Conservation (phyloP, 2,888 invertebrate genomes). For the Heliconius erato region DNA sequence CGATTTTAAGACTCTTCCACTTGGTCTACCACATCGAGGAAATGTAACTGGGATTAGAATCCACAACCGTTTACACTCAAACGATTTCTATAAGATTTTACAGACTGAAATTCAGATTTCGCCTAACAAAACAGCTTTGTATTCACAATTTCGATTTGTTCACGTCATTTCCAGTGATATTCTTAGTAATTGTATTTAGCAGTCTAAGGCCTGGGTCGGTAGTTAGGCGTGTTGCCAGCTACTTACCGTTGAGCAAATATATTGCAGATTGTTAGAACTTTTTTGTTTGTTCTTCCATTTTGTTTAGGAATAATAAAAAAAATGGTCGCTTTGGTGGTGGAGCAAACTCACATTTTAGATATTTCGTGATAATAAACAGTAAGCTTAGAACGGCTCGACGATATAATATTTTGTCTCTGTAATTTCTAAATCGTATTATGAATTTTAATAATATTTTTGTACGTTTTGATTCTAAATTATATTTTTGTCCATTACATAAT, state of each 20-base stretch:
- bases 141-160: background rate
- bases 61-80: background rate
- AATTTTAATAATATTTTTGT: no score
- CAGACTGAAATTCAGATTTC: background rate
- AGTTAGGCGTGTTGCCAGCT: conserved; percentile 12
- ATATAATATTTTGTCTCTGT: no score
- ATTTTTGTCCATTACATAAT: no score
- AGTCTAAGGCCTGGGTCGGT: conserved; percentile 2
- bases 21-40: no score
- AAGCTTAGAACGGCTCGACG: no score
- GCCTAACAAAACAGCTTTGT: background rate
- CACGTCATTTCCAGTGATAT: background rate
- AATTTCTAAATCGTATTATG: no score
- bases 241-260: background rate
- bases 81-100: background rate
- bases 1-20: background rate
- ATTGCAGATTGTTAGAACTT: background rate
- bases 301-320: no score
- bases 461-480: no score
- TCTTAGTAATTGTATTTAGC: background rate
- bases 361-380: no score
- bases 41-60: background rate
- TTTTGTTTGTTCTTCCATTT: no score
- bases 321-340: no score
- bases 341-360: no score